Base-by-base conservation (phyloP, 2,888 invertebrate species). In the Strigamia crassipes region DNA sequence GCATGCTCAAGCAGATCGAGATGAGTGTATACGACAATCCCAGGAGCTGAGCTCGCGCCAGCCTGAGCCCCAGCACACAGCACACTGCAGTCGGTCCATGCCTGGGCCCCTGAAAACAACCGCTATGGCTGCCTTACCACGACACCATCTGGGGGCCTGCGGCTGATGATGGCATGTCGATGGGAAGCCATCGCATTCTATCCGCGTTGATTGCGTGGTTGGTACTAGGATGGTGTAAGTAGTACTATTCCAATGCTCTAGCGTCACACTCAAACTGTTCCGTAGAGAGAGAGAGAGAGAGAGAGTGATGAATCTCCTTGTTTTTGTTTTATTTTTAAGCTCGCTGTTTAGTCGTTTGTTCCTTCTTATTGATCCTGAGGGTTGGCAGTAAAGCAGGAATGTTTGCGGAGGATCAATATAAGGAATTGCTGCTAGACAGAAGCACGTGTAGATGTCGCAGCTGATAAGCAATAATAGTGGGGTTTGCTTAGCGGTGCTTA, bases 151-250 rank as follows among this genome's bases (percentile, higher is more conserved):
- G 23, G 66, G 66, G 9, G 66, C 66, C 66, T 31, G 66, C 31
- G 66, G 66, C 66, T 66, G 66, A 66, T 31, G 66, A 66, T 31
- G 66, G 66, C 66, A 66, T 23, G 66, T 66, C 66, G 66, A 66
- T 66, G 66, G 66, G 66, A 66, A 66, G 23, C 66, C 66, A 66
- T 66, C 66, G 66, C 66, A 31, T 66, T 27, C 66, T 9, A 66
- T 66, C 66, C 66, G 23, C 66, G 66, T 31, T 27, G 23, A 31
- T 15, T 66, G 66, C 66, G 66, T 66, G 66, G 66, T 9, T 27
- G 27, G 9, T 66, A 31, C 27, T 27, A 23, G 66, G 23, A 66
- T 66, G 66, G 66, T 66, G 66, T 66, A 66, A 66, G 66, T 66
- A 27, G 9, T 10, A 10, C 61, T 2, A 61, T 51, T 51, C 1